These are phyloP conservation scores for Thalassophryne amazonica DNA, from an alignment of 2,797 vertebrate genomes.

Conservation along the genomic window DNA sequence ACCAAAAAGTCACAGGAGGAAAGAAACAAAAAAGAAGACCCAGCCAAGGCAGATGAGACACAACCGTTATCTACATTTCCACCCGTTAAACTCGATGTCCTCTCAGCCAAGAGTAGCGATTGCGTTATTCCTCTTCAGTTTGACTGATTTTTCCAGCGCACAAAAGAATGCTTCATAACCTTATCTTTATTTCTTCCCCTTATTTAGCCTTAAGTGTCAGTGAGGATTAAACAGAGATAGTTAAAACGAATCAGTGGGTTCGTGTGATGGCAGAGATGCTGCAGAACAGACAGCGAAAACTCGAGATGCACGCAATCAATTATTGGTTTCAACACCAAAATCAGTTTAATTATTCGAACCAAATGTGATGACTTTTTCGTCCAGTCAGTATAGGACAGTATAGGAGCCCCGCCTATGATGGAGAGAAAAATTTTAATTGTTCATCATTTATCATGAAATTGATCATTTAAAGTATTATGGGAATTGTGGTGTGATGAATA, in stretches of 20 bases:
- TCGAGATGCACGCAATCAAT: not conserved
- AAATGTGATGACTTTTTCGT: too few relatives aligned
- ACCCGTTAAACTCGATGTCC: slow-evolving; percentile 36
- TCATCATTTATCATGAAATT: too few relatives aligned
- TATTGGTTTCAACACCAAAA: not conserved
- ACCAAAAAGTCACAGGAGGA: slow-evolving; percentile 64
- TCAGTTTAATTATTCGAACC: too few relatives aligned
- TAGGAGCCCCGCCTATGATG: too few relatives aligned
- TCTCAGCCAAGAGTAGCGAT: slow-evolving; percentile 34
- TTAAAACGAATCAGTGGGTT: slow-evolving; percentile 15
- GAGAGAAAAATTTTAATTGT: too few relatives aligned
- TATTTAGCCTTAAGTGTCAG: slow-evolving; percentile 19
- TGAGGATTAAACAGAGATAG: slow-evolving; percentile 37
- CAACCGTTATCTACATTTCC: slow-evolving; percentile 32
- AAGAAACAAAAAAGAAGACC: slow-evolving; percentile 26
- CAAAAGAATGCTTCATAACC: slow-evolving; percentile 34
- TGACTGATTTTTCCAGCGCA: not conserved
- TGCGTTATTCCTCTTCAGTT: slow-evolving; percentile 18
- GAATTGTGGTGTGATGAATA: too few relatives aligned
- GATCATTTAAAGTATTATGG: too few relatives aligned
- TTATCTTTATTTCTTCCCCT: slow-evolving; percentile 19
- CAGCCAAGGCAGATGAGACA: slow-evolving; percentile 31
- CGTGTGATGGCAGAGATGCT: not conserved
- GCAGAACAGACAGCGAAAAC: not conserved
- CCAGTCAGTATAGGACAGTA: too few relatives aligned